Evolutionary conservation across 2,113 vertebrate genomes (phyloP).

Genomic region (Galbula dea): DNA sequence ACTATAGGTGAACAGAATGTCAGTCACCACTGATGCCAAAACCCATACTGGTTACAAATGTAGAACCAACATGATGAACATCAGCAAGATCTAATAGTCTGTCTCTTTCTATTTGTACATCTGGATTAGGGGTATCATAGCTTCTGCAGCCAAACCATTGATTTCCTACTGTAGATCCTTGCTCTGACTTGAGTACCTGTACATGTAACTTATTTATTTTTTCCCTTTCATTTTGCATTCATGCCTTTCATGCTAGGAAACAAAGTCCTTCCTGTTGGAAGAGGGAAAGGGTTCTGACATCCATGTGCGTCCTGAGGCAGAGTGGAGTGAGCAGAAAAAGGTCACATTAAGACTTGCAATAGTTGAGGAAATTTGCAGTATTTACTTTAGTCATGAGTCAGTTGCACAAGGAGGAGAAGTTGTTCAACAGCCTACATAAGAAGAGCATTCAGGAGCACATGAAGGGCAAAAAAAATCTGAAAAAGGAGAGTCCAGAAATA

Average conservation of each 20-base stretch:
- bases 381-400: neutral
- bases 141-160: neutral
- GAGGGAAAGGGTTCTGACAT: neutral
- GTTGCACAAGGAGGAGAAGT: rapidly evolving
- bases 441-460: neutral
- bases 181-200: neutral
- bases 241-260: neutral
- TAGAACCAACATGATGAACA: rapidly evolving
- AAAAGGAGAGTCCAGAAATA: neutral
- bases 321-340: neutral
- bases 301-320: neutral
- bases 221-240: neutral
- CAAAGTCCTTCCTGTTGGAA: neutral
- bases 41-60: neutral
- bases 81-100: neutral
- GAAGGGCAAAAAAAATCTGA: neutral
- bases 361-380: neutral
- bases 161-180: neutral
- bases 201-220: neutral
- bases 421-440: neutral
- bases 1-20: neutral
- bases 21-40: neutral
- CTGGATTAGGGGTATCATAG: neutral
- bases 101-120: neutral
- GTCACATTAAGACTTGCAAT: neutral